These are phyloP conservation scores for Cyrtonyx montezumae DNA, from an alignment of 2,113 vertebrate species.

Conservation along the genomic window DNA sequence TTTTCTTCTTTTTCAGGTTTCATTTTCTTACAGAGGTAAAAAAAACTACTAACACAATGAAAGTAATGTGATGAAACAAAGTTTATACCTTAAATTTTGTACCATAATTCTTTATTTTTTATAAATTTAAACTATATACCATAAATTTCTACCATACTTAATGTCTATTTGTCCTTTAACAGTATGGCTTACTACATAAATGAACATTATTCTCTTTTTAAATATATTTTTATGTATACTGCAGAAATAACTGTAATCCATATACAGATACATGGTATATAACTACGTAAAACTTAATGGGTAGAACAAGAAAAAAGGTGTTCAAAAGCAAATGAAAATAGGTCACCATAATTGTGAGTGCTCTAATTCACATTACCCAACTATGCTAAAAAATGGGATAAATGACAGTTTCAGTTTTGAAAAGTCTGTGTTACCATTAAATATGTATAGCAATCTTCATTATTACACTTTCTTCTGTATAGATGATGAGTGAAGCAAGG, in stretches of 20 bases:
- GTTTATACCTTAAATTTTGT: background rate
- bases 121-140: too few relatives aligned
- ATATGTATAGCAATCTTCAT: background rate
- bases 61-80: background rate
- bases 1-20: slow-evolving; percentile 49
- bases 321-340: too few relatives aligned
- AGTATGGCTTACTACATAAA: background rate
- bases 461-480: background rate
- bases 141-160: too few relatives aligned
- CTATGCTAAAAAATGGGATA: background rate
- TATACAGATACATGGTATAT: background rate
- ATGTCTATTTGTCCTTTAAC: background rate
- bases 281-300: background rate
- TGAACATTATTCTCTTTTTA: background rate
- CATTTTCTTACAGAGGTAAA: slow-evolving; percentile 39
- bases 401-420: background rate
- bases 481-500: background rate
- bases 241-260: background rate
- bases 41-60: background rate
- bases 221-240: background rate
- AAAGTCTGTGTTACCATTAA: background rate
- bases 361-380: background rate
- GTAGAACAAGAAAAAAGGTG: too few relatives aligned
- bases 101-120: too few relatives aligned
- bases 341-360: too few relatives aligned